phyloP scores from a whole-genome alignment of 2,888 invertebrate species.

The Phyllotreta striolata region DNA sequence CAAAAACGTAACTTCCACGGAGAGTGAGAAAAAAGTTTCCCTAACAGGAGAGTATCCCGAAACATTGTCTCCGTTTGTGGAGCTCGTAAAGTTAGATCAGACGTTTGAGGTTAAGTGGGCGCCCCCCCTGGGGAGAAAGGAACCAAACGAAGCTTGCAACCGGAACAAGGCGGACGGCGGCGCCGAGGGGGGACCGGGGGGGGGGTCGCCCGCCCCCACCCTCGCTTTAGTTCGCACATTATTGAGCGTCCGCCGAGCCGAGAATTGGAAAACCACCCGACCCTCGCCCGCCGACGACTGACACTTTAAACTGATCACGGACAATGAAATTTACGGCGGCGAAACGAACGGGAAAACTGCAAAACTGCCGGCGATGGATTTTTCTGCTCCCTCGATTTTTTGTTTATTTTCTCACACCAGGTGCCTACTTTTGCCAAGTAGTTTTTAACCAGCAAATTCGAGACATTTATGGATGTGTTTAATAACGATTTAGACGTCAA shows the following conservation, averaged over 20 bases:
- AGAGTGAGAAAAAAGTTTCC: no score
- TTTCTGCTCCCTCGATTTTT: constrained; percentile 9
- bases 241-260: constrained; percentile 69
- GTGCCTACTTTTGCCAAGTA: constrained; percentile 1
- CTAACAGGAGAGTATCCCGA: no score
- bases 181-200: constrained; percentile 24
- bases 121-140: constrained; percentile 57
- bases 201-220: constrained; percentile 59
- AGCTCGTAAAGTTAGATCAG: constrained; percentile 41
- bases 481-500: no score
- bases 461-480: no score
- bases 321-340: constrained; percentile 56
- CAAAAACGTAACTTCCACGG: no score
- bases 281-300: constrained; percentile 52
- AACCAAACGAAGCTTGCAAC: constrained; percentile 62
- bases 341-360: constrained; percentile 30
- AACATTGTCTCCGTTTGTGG: constrained; percentile 30
- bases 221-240: constrained; percentile 69
- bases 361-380: constrained; percentile 31
- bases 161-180: constrained; percentile 53
- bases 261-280: constrained; percentile 65
- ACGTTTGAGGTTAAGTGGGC: constrained; percentile 54
- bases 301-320: constrained; percentile 61
- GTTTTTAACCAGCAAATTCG: no score
- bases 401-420: constrained; percentile 8